Conservation (phyloP, 1,140 invertebrate genomes). For the Meloidogyne floridensis region DNA sequence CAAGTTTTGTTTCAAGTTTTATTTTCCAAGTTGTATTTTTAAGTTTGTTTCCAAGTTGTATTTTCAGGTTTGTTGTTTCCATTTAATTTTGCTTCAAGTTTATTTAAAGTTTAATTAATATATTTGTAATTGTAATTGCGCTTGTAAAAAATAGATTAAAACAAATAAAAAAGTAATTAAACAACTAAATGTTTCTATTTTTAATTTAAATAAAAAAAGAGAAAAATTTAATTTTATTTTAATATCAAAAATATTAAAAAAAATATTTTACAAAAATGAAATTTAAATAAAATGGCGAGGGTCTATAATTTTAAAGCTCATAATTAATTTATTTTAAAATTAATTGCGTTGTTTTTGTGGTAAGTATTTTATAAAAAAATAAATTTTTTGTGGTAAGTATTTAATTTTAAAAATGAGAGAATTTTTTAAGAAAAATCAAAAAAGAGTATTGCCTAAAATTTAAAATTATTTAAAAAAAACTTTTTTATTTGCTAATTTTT, state of each 20-base stretch:
- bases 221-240: too few relatives aligned
- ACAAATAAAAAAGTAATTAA: neutral
- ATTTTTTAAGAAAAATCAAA: neutral
- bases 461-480: neutral
- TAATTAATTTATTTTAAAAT: neutral
- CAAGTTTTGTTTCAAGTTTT: neutral
- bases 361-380: neutral
- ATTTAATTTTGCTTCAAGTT: neutral
- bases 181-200: neutral
- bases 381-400: neutral
- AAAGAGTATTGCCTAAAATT: constrained; percentile 4
- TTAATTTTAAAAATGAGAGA: neutral
- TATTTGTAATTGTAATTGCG: neutral
- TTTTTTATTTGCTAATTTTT: neutral
- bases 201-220: neutral
- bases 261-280: neutral
- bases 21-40: neutral
- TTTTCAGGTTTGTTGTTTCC: neutral
- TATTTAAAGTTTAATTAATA: neutral
- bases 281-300: neutral
- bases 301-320: neutral
- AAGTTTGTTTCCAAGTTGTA: too few relatives aligned
- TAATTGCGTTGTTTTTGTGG: neutral
- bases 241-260: neutral
- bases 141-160: neutral